These are phyloP conservation scores for Crocodylus rhombifer DNA, from an alignment of 2,797 vertebrate species.

Conservation along the genomic window DNA sequence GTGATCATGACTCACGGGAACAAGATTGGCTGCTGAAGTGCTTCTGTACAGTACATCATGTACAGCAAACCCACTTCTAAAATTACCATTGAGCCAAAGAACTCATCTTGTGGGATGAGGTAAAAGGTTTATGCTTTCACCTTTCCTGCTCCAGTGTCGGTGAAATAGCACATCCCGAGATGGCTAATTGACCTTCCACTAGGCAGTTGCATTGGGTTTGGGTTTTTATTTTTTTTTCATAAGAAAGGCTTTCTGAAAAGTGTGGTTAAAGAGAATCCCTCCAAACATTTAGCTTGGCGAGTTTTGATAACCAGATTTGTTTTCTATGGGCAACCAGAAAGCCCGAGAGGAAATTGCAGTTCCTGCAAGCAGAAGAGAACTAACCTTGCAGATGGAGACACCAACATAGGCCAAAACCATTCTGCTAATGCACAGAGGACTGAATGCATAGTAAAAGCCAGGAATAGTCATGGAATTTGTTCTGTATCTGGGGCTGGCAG, in stretches of 20 bases:
- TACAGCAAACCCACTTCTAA: background rate
- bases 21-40: too few relatives aligned
- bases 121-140: background rate
- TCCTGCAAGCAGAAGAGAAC: background rate
- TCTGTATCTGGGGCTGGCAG: background rate
- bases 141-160: too few relatives aligned
- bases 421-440: background rate
- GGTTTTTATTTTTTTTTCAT: background rate
- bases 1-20: background rate
- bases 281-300: background rate
- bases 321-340: background rate
- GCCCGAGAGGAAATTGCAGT: background rate
- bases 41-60: background rate
- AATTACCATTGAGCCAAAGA: background rate
- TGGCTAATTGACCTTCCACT: background rate
- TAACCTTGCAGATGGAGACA: background rate
- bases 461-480: background rate
- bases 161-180: background rate
- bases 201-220: background rate
- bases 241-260: background rate
- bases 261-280: background rate
- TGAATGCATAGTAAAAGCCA: background rate
- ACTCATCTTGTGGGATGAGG: background rate
- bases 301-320: background rate
- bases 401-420: background rate